Evolutionary conservation across 2,113 vertebrate species (phyloP).

Genomic region (Patagioenas fasciata): DNA sequence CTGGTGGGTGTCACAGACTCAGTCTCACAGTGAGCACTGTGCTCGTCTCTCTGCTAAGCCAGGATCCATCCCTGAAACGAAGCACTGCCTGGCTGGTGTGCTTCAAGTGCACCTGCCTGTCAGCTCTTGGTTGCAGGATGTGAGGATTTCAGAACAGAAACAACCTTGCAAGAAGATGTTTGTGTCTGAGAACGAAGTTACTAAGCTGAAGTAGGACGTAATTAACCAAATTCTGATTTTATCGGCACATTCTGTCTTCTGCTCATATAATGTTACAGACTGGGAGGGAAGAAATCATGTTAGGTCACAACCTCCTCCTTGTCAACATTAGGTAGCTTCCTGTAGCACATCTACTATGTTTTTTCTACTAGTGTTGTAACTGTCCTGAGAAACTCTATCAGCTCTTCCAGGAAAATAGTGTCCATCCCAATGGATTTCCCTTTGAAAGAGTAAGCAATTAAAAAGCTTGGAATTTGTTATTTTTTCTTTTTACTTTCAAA

Average conservation of each 20-base stretch:
- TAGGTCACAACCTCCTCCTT: background rate
- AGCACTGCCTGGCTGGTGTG: background rate
- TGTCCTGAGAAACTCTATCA: background rate
- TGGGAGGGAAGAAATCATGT: background rate
- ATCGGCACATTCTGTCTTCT: background rate
- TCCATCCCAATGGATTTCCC: background rate
- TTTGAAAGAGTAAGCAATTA: background rate
- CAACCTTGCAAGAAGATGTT: background rate
- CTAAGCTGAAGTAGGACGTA: background rate
- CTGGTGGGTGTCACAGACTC: background rate
- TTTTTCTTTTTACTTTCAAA: background rate
- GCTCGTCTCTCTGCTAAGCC: background rate
- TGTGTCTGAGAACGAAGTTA: background rate
- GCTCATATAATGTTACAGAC: background rate
- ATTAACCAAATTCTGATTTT: background rate
- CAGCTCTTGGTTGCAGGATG: background rate
- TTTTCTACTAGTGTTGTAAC: background rate
- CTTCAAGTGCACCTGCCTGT: background rate
- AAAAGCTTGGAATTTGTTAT: background rate
- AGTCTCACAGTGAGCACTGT: background rate
- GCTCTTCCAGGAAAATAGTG: background rate
- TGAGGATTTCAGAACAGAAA: background rate
- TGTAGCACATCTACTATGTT: background rate
- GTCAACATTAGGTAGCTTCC: background rate
- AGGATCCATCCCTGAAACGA: rapidly evolving